Percentiles rank a stretch among this genome's conserved stretches.
These are phyloP conservation scores for Drosophila sproati DNA, from an alignment of 1,140 invertebrate genomes.

Conservation along the genomic window DNA sequence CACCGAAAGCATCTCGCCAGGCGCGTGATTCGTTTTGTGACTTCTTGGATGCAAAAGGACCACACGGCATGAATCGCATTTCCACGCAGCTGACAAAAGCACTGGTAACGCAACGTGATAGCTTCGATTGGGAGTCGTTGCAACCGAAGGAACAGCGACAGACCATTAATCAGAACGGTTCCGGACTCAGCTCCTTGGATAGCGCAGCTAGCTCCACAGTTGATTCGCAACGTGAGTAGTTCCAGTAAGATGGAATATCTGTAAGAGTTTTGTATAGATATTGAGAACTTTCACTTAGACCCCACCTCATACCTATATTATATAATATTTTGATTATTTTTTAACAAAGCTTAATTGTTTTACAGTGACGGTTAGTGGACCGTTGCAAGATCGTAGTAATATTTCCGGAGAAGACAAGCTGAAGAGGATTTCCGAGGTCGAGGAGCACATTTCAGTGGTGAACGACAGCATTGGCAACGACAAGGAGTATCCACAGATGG, in stretches of 20 bases:
- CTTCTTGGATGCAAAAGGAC: slow-evolving; percentile 66
- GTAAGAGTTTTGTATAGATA: slow-evolving; percentile 17
- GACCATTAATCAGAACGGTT: slow-evolving; percentile 33
- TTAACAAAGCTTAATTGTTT: neutral
- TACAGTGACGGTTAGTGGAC: slow-evolving; percentile 62
- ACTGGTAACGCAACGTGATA: slow-evolving; percentile 48
- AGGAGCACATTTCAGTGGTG: slow-evolving; percentile 50
- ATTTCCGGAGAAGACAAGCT: slow-evolving; percentile 59
- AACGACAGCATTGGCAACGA: slow-evolving; percentile 55
- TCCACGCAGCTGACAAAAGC: slow-evolving; percentile 56
- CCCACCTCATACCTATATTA: too few species aligned
- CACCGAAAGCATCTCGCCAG: slow-evolving; percentile 17
- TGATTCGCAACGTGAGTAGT: slow-evolving; percentile 61
- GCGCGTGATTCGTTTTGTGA: slow-evolving; percentile 79
- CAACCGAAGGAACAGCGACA: slow-evolving; percentile 51
- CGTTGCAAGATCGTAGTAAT: slow-evolving; percentile 72
- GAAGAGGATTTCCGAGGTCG: slow-evolving; percentile 69
- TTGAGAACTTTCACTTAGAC: too few species aligned
- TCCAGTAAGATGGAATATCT: slow-evolving; percentile 42
- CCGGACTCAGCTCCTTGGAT: slow-evolving; percentile 32
- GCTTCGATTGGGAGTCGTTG: slow-evolving; percentile 76
- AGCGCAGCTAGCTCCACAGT: slow-evolving; percentile 36
- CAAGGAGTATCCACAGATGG: slow-evolving; percentile 65
- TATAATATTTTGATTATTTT: too few species aligned
- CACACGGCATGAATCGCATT: slow-evolving; percentile 55